A percentile compares a stretch with the other conserved stretches of the same genome.
phyloP scores from a whole-genome alignment of 2,888 invertebrate genomes.

The Agapostemon virescens region DNA sequence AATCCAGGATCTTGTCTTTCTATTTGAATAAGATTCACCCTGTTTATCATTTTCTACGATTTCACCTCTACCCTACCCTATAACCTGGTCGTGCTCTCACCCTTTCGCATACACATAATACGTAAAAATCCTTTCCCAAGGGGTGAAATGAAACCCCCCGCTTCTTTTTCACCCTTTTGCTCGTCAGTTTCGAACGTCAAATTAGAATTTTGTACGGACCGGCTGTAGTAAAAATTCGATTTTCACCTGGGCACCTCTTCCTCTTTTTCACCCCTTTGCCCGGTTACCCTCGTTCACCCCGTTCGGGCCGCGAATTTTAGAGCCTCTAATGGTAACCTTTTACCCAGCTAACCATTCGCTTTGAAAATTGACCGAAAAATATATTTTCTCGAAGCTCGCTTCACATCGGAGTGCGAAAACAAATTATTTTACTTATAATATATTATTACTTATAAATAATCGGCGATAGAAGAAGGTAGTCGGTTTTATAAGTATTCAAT shows the following conservation, averaged over 20 bases:
- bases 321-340: slow-evolving; percentile 18
- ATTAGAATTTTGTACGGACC: slow-evolving; percentile 78
- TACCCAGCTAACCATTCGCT: not conserved
- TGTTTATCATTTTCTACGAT: slow-evolving; percentile 78
- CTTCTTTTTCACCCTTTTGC: slow-evolving; percentile 58
- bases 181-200: slow-evolving; percentile 74
- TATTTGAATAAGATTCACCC: slow-evolving; percentile 80
- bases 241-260: slow-evolving; percentile 75
- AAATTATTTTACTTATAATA: no score
- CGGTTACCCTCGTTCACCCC: slow-evolving; percentile 13
- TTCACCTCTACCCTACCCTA: slow-evolving; percentile 58
- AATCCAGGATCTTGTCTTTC: slow-evolving; percentile 78
- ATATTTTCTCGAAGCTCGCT: not conserved
- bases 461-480: no score
- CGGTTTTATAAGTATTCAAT: no score
- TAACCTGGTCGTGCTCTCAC: slow-evolving; percentile 52
- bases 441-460: not conserved
- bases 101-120: slow-evolving; percentile 67
- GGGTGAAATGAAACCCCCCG: slow-evolving; percentile 69
- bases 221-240: slow-evolving; percentile 72
- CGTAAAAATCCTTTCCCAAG: slow-evolving; percentile 78
- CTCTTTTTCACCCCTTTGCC: slow-evolving; percentile 38
- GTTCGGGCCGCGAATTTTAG: slow-evolving; percentile 14
- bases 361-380: not conserved
- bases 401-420: not conserved